A percentile compares a stretch with the other conserved stretches of the same genome.
Conservation (phyloP, 2,888 invertebrate species). For the Phasia obesa region DNA sequence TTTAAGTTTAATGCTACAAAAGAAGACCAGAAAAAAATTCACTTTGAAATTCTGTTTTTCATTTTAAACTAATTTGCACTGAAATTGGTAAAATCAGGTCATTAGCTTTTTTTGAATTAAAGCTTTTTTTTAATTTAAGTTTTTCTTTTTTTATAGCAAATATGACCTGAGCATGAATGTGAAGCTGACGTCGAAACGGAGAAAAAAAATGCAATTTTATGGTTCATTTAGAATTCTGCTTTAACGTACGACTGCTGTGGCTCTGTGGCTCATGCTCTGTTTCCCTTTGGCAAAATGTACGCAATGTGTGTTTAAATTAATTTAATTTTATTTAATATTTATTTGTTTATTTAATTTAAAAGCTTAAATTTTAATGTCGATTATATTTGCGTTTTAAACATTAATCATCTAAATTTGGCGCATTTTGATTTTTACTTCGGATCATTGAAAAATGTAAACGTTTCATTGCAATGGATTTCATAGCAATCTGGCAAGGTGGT, state of each 20-base stretch:
- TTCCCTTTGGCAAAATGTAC: conserved; percentile 25
- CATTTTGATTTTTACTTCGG: conserved; percentile 36
- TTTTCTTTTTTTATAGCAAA: conserved; percentile 19
- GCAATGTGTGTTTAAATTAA: conserved; percentile 54
- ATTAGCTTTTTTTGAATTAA: conserved; percentile 57
- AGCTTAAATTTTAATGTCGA: conserved; percentile 36
- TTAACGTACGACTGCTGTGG: neutral
- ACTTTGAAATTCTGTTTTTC: conserved; percentile 32
- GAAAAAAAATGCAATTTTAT: conserved; percentile 44
- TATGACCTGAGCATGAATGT: conserved; percentile 51
- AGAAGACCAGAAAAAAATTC: conserved; percentile 27
- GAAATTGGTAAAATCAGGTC: conserved; percentile 59
- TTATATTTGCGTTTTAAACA: conserved; percentile 32
- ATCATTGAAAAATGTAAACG: conserved; percentile 76
- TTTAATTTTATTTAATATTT: conserved; percentile 59
- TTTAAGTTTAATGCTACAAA: conserved; percentile 58
- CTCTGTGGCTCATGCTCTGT: neutral
- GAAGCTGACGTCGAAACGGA: conserved; percentile 27
- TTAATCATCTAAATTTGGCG: neutral
- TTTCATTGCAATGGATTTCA: conserved; percentile 80
- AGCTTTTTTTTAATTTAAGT: conserved; percentile 25
- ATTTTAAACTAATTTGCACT: conserved; percentile 27
- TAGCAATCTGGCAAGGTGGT: conserved; percentile 80
- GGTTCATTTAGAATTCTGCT: conserved; percentile 57
- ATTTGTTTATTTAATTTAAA: conserved; percentile 61